Conservation (phyloP, 2,797 vertebrate species). For the Tragopan temminckii region DNA sequence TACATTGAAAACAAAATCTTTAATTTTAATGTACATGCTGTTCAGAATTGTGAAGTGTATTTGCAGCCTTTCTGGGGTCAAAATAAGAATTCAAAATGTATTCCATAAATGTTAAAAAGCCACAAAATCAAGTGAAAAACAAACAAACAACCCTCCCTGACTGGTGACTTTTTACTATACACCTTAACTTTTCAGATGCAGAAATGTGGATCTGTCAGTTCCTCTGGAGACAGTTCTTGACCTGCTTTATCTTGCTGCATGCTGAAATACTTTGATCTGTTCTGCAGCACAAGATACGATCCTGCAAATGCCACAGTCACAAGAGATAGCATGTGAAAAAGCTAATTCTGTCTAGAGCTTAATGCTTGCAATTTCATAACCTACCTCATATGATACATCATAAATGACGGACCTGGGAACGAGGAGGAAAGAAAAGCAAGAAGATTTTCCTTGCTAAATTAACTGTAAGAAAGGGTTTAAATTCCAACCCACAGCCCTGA, state of each 20-base stretch:
- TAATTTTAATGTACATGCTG: not conserved
- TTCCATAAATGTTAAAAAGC: not conserved
- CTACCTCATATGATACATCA: not conserved
- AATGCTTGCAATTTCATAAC: not conserved
- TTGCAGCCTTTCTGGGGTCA: not conserved
- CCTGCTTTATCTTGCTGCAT: slow-evolving; percentile 34
- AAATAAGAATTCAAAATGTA: not conserved
- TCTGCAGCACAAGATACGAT: not conserved
- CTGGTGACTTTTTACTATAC: not conserved
- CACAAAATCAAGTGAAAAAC: not conserved
- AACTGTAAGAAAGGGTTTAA: not conserved
- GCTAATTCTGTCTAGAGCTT: not conserved
- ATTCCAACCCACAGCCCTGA: not conserved
- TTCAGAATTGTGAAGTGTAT: not conserved
- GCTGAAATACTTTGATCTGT: slow-evolving; percentile 15
- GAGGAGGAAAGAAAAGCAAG: not conserved
- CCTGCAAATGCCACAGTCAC: not conserved
- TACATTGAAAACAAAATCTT: not conserved
- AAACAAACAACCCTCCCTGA: not conserved
- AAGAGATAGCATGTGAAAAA: not conserved
- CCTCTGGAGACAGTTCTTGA: not conserved
- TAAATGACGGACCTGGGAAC: not conserved
- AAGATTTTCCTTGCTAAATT: not conserved
- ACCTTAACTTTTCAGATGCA: not conserved
- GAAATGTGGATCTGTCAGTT: not conserved